These are phyloP conservation scores for Sparidentex hasta DNA, from an alignment of 2,797 vertebrate genomes.

Conservation along the genomic window DNA sequence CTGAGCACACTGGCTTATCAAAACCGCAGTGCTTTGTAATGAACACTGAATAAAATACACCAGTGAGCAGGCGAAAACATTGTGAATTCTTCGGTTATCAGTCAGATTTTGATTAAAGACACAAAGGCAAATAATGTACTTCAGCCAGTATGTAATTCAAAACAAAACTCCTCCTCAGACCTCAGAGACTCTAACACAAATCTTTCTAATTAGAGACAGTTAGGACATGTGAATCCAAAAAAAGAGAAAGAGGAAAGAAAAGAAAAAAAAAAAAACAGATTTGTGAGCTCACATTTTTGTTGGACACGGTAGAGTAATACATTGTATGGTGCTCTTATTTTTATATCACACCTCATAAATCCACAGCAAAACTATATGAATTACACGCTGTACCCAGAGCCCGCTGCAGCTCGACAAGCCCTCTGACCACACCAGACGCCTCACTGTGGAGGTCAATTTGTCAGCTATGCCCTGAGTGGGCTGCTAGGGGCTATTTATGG, in stretches of 20 bases:
- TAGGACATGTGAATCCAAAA: conserved; percentile 24
- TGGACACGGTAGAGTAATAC: conserved; percentile 47
- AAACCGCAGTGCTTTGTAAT: not conserved
- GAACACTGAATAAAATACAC: not conserved
- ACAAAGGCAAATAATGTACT: conserved; percentile 7
- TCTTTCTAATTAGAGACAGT: conserved; percentile 57
- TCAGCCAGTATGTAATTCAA: not conserved
- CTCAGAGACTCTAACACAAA: conserved; percentile 31
- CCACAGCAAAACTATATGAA: conserved; percentile 11
- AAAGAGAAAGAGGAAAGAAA: too few species aligned
- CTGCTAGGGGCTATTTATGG: not conserved
- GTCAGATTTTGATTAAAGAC: conserved; percentile 25
- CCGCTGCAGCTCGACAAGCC: not conserved
- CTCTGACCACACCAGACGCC: conserved; percentile 17
- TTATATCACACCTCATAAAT: conserved; percentile 58
- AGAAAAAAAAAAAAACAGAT: conserved; percentile 25
- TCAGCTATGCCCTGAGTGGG: conserved; percentile 2
- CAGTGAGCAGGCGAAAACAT: not conserved
- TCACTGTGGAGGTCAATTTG: not conserved
- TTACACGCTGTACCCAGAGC: conserved; percentile 13
- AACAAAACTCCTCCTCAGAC: conserved; percentile 11
- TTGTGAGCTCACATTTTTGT: conserved; percentile 53
- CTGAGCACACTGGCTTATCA: conserved; percentile 3
- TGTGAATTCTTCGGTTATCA: not conserved
- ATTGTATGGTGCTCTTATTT: conserved; percentile 54